Base-by-base conservation (phyloP, 2,113 vertebrate species). In the Mus pahari region DNA sequence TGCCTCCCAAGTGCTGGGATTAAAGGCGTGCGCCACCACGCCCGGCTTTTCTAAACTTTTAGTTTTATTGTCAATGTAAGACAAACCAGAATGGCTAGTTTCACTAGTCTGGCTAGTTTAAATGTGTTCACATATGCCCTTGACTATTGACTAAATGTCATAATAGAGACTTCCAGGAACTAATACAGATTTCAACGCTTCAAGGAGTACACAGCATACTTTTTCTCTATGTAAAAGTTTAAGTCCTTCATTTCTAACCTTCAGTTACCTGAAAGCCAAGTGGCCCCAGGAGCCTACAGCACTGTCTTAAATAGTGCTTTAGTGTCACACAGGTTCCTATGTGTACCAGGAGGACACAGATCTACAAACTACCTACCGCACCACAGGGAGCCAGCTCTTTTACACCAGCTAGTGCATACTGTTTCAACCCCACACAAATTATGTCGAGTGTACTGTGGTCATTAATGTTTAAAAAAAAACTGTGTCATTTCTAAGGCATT, bases 381-480 rank as follows among this genome's bases (percentile, higher is more conserved):
- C 89, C 74, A 75, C 92, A 96, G 78, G 64, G 17, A 91, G 58
- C 39, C 84, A 22, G 39, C 48, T 89, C 48, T 93, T 96, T 90
- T 58, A 14, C 70, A 36, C 24, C 3, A 89, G 66, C 45, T 77
- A 96, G 48, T 91, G 7, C 42, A 22, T 82, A 55, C 88, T 97
- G 92, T 84, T 96, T 95, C 62, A 86, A 95, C 28, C 66, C 22
- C 36, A 33, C 58, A 71, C 64, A 89, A 94, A 86, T 90, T 93
- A 94, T 82, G 77, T 90, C n/a, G 5, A 50, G 24, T 92, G 31
- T 75, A 31, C n/a, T 92, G 33, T 42, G 73, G 39, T 91, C 90
- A 96, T 26, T 95, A 96, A 96, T 83, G 91, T 92, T 90, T 93
- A 93, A 89, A 31, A 68, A 84, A 68, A 84, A 87, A 96, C 77